Percentiles rank a stretch among this genome's conserved stretches.
phyloP scores from a whole-genome alignment of 2,113 vertebrate genomes.

The Hemibagrus wyckioides region DNA sequence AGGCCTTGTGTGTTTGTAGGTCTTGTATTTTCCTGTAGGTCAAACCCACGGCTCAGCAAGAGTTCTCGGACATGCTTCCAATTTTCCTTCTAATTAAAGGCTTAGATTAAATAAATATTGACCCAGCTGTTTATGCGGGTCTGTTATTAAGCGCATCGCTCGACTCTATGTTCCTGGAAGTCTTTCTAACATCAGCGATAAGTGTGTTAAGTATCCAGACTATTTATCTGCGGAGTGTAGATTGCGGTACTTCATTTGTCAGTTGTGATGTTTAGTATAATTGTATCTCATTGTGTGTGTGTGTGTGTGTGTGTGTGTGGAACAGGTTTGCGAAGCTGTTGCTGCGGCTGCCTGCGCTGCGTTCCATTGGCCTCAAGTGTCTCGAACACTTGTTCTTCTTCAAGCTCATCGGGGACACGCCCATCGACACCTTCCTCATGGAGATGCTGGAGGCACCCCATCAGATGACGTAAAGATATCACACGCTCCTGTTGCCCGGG shows the following conservation, averaged over 20 bases:
- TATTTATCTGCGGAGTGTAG: neutral
- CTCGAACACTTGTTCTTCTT: constrained; percentile 99
- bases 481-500: constrained; percentile 25
- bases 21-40: neutral
- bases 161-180: constrained; percentile 11
- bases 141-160: constrained; percentile 21
- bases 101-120: constrained; percentile 19
- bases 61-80: neutral
- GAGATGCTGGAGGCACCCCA: constrained; percentile 99
- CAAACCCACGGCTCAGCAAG: neutral
- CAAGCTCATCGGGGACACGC: constrained; percentile 98
- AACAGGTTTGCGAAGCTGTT: constrained; percentile 95
- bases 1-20: neutral
- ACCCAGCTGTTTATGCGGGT: constrained; percentile 6
- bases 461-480: constrained; percentile 89
- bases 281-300: neutral
- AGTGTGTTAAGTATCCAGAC: neutral
- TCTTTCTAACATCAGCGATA: neutral
- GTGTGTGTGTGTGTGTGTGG: constrained; percentile 7
- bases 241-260: neutral
- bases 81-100: constrained; percentile 22
- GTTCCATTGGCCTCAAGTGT: constrained; percentile 98
- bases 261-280: neutral
- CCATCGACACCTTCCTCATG: constrained; percentile 99
- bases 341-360: constrained; percentile 91